Evolutionary conservation across 2,113 vertebrate genomes (phyloP).

Genomic region (Albula glossodonta): DNA sequence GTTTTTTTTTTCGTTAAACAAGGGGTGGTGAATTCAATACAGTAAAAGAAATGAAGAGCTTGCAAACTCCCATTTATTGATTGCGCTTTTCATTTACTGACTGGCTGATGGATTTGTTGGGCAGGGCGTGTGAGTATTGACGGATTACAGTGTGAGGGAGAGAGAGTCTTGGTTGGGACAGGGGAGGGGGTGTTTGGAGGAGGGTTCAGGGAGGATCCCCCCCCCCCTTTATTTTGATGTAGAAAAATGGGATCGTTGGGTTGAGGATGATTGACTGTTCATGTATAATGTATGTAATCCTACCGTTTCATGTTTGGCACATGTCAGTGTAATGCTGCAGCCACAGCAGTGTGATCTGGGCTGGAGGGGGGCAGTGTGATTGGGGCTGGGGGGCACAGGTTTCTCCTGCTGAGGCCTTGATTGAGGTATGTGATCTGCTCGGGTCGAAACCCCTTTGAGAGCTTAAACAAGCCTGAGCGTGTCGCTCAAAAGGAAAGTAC

Average conservation of each 20-base stretch:
- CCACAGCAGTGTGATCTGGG: neutral
- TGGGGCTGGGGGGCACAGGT: constrained; percentile 23
- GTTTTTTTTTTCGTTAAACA: neutral
- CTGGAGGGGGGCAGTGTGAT: constrained; percentile 10
- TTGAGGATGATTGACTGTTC: constrained; percentile 40
- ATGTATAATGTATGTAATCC: constrained; percentile 49
- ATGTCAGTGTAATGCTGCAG: constrained; percentile 23
- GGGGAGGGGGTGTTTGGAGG: neutral
- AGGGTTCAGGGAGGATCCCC: neutral
- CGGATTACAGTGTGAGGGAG: neutral
- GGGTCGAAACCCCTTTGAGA: neutral
- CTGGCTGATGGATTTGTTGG: constrained; percentile 40
- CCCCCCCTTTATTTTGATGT: neutral
- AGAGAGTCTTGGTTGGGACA: neutral
- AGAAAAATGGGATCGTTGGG: too few species aligned
- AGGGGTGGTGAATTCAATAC: too few species aligned
- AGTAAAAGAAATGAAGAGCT: constrained; percentile 31
- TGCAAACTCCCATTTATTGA: constrained; percentile 36
- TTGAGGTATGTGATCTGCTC: neutral
- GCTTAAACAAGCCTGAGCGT: neutral
- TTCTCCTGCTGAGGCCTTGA: neutral
- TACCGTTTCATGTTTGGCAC: constrained; percentile 15
- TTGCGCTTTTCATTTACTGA: constrained; percentile 44
- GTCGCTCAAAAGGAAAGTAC: too few species aligned
- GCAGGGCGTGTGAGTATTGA: constrained; percentile 11